A percentile compares a stretch with the other conserved stretches of the same genome.
Conservation (phyloP, 2,888 invertebrate species). For the Shargacucullia verbasci region DNA sequence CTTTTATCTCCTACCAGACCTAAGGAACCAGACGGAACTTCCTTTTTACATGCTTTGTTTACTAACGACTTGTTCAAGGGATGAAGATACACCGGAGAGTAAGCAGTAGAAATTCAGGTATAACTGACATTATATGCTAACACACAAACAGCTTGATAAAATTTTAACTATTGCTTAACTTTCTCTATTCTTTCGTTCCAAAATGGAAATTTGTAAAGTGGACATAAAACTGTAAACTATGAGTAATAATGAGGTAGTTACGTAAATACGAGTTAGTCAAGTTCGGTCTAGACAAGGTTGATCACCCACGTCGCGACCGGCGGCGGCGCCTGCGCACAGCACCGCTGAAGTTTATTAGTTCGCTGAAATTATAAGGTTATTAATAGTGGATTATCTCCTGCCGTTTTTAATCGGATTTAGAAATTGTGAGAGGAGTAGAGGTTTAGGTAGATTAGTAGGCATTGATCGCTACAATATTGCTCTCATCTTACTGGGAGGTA, state of each 20-base stretch:
- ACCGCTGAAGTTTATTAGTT: conserved; percentile 34
- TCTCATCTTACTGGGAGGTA: too few species aligned
- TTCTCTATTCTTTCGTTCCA: conserved; percentile 13
- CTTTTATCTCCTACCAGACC: too few species aligned
- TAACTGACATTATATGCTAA: too few species aligned
- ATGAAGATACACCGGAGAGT: too few species aligned
- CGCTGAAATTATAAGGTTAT: conserved; percentile 45
- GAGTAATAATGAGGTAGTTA: conserved; percentile 49
- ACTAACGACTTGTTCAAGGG: too few species aligned
- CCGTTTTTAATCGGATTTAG: conserved; percentile 16
- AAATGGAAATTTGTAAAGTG: conserved; percentile 9
- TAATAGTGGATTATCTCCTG: conserved; percentile 45
- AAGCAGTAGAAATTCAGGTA: too few species aligned
- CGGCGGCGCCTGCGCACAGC: conserved; percentile 58
- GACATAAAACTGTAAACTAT: conserved; percentile 38
- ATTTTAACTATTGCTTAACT: too few species aligned
- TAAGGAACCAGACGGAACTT: too few species aligned
- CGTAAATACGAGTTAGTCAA: conserved; percentile 62
- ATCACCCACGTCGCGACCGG: conserved; percentile 58
- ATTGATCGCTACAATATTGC: too few species aligned
- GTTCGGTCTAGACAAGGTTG: conserved; percentile 67
- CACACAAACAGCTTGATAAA: too few species aligned
- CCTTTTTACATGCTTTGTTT: too few species aligned
- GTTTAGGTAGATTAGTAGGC: neutral
- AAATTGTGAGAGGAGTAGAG: too few species aligned